These are phyloP conservation scores for Amphimedon queenslandica DNA, from an alignment of 37 sponge, comb jelly and placozoan genomes.

Conservation along the genomic window DNA sequence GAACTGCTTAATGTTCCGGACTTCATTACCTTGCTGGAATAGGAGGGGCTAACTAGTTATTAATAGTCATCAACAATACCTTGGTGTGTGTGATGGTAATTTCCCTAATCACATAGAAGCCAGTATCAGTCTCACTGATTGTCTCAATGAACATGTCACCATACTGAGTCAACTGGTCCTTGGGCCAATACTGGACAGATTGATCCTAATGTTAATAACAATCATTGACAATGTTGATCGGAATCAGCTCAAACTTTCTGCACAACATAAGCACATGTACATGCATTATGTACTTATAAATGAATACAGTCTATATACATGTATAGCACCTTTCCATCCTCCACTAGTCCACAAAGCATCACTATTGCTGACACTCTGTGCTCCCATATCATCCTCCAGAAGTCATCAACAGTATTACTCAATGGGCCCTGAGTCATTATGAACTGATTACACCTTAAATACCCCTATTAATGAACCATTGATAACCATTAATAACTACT, in stretches of 20 bases:
- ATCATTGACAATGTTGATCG: not conserved
- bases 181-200: slow-evolving; percentile 62
- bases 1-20: slow-evolving; percentile 46
- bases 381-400: slow-evolving; percentile 93
- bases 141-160: slow-evolving; percentile 68
- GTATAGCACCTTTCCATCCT: slow-evolving; percentile 40
- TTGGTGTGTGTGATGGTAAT: slow-evolving; percentile 67
- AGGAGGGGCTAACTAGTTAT: not conserved
- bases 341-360: slow-evolving; percentile 67
- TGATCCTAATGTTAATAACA: slow-evolving; percentile 39
- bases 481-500: too few relatives aligned
- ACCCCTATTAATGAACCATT: slow-evolving; percentile 53
- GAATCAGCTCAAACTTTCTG: not conserved
- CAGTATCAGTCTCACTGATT: slow-evolving; percentile 13
- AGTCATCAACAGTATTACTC: slow-evolving; percentile 68
- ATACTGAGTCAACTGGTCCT: slow-evolving; percentile 55
- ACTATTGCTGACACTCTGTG: slow-evolving; percentile 60
- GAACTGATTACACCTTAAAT: slow-evolving; percentile 65
- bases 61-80: slow-evolving; percentile 5
- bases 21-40: slow-evolving; percentile 41
- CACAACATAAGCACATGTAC: too few relatives aligned
- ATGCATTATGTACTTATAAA: not conserved
- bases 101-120: slow-evolving; percentile 56
- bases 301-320: too few relatives aligned
- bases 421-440: slow-evolving; percentile 78